A percentile compares a stretch with the other conserved stretches of the same genome.
These are phyloP conservation scores for Tauraco erythrolophus DNA, from an alignment of 2,113 vertebrate species.

Conservation along the genomic window DNA sequence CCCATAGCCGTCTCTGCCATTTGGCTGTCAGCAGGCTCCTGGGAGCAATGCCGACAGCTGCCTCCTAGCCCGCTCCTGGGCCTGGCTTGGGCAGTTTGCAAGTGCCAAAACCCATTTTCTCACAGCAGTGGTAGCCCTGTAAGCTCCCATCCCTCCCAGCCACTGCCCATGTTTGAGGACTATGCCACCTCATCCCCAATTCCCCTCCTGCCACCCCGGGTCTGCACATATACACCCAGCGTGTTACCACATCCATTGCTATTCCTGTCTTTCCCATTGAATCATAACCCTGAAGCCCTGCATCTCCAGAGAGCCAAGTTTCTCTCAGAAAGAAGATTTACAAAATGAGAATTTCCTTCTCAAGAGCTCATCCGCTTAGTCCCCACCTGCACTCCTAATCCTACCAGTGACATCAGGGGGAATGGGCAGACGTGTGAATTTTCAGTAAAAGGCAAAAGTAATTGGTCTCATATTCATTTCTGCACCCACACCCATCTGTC, in stretches of 20 bases:
- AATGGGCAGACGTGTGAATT: not conserved
- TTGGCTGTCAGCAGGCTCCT: not conserved
- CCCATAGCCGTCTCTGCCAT: not conserved
- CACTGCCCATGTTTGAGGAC: not conserved
- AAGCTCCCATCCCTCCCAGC: not conserved
- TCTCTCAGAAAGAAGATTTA: constrained; percentile 40
- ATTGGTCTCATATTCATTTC: not conserved
- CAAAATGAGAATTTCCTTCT: constrained; percentile 39
- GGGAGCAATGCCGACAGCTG: rapidly evolving
- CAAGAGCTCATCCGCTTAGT: not conserved
- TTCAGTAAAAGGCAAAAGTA: not conserved
- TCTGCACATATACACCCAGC: not conserved
- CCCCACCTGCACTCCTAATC: constrained; percentile 20
- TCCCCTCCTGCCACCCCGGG: rapidly evolving
- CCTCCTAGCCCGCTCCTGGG: not conserved
- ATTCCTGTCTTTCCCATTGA: not conserved
- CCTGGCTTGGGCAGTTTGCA: not conserved
- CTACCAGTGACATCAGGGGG: constrained; percentile 1
- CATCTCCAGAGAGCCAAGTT: not conserved
- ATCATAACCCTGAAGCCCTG: not conserved
- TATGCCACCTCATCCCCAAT: rapidly evolving
- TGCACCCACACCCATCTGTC: not conserved
- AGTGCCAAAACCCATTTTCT: not conserved
- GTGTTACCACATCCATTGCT: not conserved
- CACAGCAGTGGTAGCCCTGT: not conserved